phyloP scores from a whole-genome alignment of 2,888 invertebrate species.

The Gonocerus acuteangulatus region DNA sequence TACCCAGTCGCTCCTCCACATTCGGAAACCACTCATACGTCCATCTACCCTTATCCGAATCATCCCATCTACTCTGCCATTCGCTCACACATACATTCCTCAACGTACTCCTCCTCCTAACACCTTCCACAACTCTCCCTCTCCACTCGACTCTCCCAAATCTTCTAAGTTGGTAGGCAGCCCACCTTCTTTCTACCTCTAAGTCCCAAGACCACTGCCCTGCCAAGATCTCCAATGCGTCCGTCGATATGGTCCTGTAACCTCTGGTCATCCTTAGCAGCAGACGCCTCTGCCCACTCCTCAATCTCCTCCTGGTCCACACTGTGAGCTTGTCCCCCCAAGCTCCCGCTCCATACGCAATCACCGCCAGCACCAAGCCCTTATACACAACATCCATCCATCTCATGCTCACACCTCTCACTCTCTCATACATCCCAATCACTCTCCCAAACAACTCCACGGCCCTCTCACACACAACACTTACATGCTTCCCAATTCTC shows the following conservation, averaged over 20 bases:
- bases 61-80: neutral
- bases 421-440: neutral
- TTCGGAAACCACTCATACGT: neutral
- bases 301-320: neutral
- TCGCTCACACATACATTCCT: neutral
- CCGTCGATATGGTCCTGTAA: neutral
- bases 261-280: neutral
- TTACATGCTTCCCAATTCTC: too few species aligned
- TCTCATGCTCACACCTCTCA: too few species aligned
- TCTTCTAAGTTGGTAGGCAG: neutral
- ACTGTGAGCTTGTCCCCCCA: neutral
- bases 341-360: neutral
- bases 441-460: neutral
- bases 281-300: neutral
- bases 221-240: neutral
- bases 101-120: neutral
- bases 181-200: neutral
- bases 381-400: neutral
- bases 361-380: neutral
- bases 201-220: neutral
- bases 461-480: neutral
- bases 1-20: neutral
- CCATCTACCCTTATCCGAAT: neutral
- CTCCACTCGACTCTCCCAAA: neutral
- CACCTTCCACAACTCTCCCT: neutral